A percentile compares a stretch with the other conserved stretches of the same genome.
Conservation (phyloP, 2,888 invertebrate genomes). For the Eupithecia inturbata region DNA sequence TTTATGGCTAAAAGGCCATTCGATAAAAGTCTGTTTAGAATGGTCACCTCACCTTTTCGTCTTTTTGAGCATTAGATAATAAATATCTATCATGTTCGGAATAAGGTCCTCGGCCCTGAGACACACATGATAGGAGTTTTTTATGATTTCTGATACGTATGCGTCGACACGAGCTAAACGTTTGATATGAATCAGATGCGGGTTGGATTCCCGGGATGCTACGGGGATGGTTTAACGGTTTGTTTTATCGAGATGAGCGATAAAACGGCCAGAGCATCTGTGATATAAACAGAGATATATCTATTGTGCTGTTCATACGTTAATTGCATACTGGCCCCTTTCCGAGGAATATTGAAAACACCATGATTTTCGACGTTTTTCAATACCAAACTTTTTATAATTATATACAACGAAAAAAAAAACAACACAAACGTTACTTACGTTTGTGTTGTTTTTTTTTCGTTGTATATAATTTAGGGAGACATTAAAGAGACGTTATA, state of each 20-base stretch:
- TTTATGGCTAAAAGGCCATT: background rate
- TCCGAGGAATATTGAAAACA: background rate
- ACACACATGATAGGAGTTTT: constrained; percentile 41
- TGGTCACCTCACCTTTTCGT: background rate
- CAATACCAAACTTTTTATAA: background rate
- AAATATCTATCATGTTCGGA: background rate
- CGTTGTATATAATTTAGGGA: no score
- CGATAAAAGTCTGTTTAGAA: background rate
- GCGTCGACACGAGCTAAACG: constrained; percentile 69
- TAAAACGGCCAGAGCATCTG: constrained; percentile 37
- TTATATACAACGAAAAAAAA: no score
- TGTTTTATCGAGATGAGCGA: constrained; percentile 38
- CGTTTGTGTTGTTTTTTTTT: background rate
- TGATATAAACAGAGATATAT: constrained; percentile 2
- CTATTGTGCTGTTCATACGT: background rate
- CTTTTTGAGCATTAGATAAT: no score
- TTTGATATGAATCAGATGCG: constrained; percentile 76
- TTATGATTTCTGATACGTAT: constrained; percentile 63
- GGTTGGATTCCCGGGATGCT: constrained; percentile 63
- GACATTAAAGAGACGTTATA: no score
- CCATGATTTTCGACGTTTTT: background rate
- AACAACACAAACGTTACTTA: no score
- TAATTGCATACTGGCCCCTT: background rate
- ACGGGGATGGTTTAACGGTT: constrained; percentile 58
- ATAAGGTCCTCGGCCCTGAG: constrained; percentile 2